phyloP scores from a whole-genome alignment of 2,888 invertebrate genomes.

The Ctena decussata region DNA sequence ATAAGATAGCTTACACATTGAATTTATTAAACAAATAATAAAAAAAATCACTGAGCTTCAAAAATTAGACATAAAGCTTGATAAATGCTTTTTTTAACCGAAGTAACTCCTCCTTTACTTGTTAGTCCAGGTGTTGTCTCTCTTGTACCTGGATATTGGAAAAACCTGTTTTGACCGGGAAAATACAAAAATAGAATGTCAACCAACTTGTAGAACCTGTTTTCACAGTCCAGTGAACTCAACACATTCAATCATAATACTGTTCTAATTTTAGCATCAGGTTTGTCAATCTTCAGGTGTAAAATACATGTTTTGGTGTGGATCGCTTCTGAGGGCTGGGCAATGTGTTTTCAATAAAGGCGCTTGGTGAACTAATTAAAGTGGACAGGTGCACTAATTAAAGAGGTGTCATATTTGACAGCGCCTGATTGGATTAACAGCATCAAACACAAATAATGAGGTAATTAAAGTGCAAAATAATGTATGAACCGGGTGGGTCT shows the following conservation, averaged over 20 bases:
- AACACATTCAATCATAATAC: constrained; percentile 56
- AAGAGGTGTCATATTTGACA: background rate
- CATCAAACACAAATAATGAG: constrained; percentile 43
- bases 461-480: constrained; percentile 42
- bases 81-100: no score
- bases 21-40: no score
- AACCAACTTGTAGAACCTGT: constrained; percentile 70
- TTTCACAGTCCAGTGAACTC: constrained; percentile 51
- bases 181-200: constrained; percentile 50
- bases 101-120: no score
- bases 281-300: constrained; percentile 44
- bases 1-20: no score
- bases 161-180: constrained; percentile 18
- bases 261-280: constrained; percentile 59
- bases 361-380: background rate
- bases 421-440: constrained; percentile 43
- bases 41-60: no score
- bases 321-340: constrained; percentile 58
- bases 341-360: constrained; percentile 39
- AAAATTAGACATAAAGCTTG: no score
- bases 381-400: constrained; percentile 5
- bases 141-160: background rate
- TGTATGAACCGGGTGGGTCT: constrained; percentile 55
- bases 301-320: constrained; percentile 67
- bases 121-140: no score